Evolutionary conservation across 2,797 vertebrate genomes (phyloP), one percentile per base, ranked within the genome.

Genomic region (Steatocranus sp.): DNA sequence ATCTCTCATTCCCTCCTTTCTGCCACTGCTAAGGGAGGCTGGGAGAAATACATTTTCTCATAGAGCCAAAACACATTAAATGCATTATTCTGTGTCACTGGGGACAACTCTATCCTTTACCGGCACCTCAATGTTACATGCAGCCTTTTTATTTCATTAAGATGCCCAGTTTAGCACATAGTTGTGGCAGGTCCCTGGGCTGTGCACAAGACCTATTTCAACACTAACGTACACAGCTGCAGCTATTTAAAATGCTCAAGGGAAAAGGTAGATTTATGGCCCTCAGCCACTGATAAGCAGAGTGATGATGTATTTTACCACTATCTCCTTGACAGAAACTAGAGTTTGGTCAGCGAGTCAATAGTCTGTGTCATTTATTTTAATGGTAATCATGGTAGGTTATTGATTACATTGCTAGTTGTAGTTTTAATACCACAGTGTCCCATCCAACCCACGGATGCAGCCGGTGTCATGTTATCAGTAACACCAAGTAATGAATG

Each of bases 101-200:
- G 92, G 92, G 93, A 93, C 84, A 86, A 75, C 83, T 93, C 85
- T 53, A 78, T 88, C 86, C 86, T 92, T 91, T 86, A 91, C 88
- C 91, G 88, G 89, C 93, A 92, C 90, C 87, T 89, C 89, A 84
- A 58, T 90, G 89, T 93, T 89, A 87, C 90, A 90, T 70, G 7
- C 77, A 80, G 87, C 84, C 86, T 91, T 89, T 93, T 91, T 92
- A 94, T 94, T 93, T 93, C 89, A 95, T 95, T 94, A 95, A 86
- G 86, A 90, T 80, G 78, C 88, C 90, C 84, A 90, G 90, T 92
- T 92, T 91, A 93, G 87, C 89, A 83, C 84, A 76, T 38, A 87
- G 91, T 83, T 46, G 30, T 80, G 86, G 87, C 91, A 89, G 87
- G 83, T 93, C 94, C 92, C 93, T n/a, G 8, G 83, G 91, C 89